Evolutionary conservation across 2,888 invertebrate species (phyloP), one percentile per base, ranked within the genome.

Genomic region (Tachystola acroxantha): DNA sequence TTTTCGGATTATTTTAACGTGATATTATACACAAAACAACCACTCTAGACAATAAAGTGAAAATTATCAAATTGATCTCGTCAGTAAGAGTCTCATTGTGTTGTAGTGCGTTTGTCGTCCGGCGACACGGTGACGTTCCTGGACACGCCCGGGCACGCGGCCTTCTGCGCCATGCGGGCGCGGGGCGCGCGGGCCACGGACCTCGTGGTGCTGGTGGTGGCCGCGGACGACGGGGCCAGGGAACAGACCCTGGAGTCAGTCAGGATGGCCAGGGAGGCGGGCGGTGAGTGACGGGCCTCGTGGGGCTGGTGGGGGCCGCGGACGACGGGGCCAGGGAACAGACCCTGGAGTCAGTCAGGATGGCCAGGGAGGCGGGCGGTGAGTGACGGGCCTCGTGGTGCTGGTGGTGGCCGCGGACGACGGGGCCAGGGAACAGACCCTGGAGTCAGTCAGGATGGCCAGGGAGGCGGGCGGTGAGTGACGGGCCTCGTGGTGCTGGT

Each of bases 241-340:
- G 95, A 96, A 39, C 99, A 99, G 88, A 99, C 99, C 0, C 67
- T 93, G 1, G 97, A 99, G 80, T 96, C 96, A 16, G 93, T 99
- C 16, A 75, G 91, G 49, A 93, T 96, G 91, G 97, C 97, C 0
- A 89, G 89, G 59, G 90, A 92, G 51, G 93, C 95, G 0, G 84
- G 91, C 46, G 94, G 92, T 92, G 55, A 19, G 32, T 12, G 5
- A 99, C 99, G 0, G 99, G 99, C 75, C 91, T 99, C 36, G 95
- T 98, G 35, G 93, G 98, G 40, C 84, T 99, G 36, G 98, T 99
- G 14, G 97, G 99, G 26, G 99, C 99, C 1, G 99, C 98, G 0
- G 99, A 99, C 75, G 99, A 99, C 79, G 98, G 99, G 2, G 98
- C 99, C 28, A 99, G 98, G 97, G 95, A 96, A 39, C 99, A 99